A percentile compares a stretch with the other conserved stretches of the same genome.
These are phyloP conservation scores for Chalcis sispes DNA, from an alignment of 2,888 invertebrate species.

Conservation along the genomic window DNA sequence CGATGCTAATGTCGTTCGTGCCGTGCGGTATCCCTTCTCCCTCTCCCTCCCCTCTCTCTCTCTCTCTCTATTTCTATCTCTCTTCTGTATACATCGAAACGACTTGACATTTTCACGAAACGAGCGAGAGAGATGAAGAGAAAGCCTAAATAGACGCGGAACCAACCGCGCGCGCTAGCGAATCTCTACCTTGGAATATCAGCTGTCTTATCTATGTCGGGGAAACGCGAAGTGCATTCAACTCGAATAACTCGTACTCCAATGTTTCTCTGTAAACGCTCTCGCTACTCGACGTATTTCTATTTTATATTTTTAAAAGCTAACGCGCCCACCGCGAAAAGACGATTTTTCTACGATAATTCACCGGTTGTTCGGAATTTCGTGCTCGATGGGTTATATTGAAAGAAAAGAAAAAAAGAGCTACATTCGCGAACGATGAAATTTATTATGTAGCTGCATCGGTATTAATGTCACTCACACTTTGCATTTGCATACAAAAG, in stretches of 20 bases:
- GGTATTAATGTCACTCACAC: no score
- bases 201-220: conserved; percentile 36
- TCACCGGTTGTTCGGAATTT: no score
- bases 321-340: no score
- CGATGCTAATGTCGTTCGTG: conserved; percentile 53
- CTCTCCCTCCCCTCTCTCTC: background rate
- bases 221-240: background rate
- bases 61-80: background rate
- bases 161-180: background rate
- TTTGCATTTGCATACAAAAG: no score
- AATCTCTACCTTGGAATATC: conserved; percentile 1
- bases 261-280: no score
- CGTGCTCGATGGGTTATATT: no score
- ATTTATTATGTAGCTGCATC: no score
- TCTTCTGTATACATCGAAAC: background rate
- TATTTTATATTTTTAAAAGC: no score
- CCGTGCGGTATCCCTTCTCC: background rate
- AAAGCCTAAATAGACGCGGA: conserved; percentile 15
- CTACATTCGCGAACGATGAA: no score
- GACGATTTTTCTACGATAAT: no score
- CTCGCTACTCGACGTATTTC: no score
- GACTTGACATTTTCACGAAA: background rate
- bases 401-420: no score
- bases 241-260: background rate
- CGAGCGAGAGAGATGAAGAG: background rate